Conservation (phyloP, 2,113 vertebrate species). For the Vulpes ferrilata region DNA sequence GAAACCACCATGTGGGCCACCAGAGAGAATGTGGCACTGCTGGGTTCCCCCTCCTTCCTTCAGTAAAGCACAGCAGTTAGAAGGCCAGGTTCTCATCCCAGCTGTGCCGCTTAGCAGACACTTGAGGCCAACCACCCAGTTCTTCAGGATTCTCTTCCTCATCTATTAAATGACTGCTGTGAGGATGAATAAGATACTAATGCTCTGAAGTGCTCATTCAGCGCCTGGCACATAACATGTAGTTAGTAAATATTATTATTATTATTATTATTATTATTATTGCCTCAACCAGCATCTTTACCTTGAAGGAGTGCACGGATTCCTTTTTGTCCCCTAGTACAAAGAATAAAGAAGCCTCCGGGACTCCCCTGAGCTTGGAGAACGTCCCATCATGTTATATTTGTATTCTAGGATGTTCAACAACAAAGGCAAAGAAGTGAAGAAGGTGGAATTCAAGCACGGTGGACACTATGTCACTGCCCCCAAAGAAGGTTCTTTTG, state of each 20-base stretch:
- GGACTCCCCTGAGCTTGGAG: neutral
- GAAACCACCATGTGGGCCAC: neutral
- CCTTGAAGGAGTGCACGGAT: constrained; percentile 16
- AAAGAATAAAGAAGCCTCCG: constrained; percentile 5
- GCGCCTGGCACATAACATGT: neutral
- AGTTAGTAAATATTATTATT: neutral
- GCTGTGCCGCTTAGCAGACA: neutral
- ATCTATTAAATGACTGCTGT: neutral
- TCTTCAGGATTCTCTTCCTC: neutral
- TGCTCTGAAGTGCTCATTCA: neutral
- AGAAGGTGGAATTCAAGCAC: constrained; percentile 90
- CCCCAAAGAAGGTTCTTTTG: constrained; percentile 95
- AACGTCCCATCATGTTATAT: neutral
- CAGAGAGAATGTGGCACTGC: neutral
- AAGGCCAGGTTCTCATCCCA: neutral
- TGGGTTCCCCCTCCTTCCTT: neutral
- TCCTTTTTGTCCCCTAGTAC: neutral
- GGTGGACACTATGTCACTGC: constrained; percentile 92
- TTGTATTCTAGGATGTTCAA: constrained; percentile 91
- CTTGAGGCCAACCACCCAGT: neutral
- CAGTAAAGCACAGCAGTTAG: neutral
- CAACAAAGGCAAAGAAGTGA: constrained; percentile 92
- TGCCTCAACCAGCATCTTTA: neutral
- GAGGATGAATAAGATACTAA: neutral
- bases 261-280: neutral